These are phyloP conservation scores for Dasyornis broadbenti DNA, from an alignment of 2,113 vertebrate genomes.

Conservation along the genomic window DNA sequence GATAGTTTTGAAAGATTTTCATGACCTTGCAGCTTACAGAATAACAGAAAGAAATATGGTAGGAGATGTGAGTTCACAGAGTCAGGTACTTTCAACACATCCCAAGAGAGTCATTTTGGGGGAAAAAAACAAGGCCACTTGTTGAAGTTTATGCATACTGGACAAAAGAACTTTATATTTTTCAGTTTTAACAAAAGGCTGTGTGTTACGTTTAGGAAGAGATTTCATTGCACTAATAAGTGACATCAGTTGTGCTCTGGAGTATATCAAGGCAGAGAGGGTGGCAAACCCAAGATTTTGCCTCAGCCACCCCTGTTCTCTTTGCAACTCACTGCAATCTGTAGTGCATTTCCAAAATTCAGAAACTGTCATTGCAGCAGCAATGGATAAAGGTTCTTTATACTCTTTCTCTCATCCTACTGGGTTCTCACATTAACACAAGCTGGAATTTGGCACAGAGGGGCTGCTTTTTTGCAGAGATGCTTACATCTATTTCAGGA, in stretches of 20 bases:
- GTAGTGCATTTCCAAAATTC: neutral
- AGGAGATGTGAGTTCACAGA: neutral
- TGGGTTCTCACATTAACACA: slow-evolving; percentile 40
- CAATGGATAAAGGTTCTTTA: slow-evolving; percentile 34
- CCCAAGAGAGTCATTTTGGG: rapidly evolving
- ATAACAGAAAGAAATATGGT: neutral
- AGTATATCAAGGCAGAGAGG: neutral
- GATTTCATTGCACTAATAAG: neutral
- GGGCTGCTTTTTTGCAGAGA: slow-evolving; percentile 34
- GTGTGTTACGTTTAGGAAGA: neutral
- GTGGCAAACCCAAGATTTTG: neutral
- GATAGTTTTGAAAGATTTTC: neutral
- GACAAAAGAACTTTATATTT: neutral
- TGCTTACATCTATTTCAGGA: slow-evolving; percentile 51
- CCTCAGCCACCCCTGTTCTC: neutral
- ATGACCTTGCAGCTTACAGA: neutral
- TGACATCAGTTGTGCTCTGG: neutral
- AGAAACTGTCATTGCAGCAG: neutral
- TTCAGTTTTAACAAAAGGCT: neutral
- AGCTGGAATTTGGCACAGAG: slow-evolving; percentile 47
- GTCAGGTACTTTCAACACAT: neutral
- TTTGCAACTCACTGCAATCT: neutral
- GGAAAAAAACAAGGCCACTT: neutral
- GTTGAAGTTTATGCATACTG: neutral
- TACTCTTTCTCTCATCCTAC: slow-evolving; percentile 25